Percentiles rank a stretch among this genome's conserved stretches.
phyloP scores from a whole-genome alignment of 2,797 vertebrate species.

The Parotocinclus haroldoi region DNA sequence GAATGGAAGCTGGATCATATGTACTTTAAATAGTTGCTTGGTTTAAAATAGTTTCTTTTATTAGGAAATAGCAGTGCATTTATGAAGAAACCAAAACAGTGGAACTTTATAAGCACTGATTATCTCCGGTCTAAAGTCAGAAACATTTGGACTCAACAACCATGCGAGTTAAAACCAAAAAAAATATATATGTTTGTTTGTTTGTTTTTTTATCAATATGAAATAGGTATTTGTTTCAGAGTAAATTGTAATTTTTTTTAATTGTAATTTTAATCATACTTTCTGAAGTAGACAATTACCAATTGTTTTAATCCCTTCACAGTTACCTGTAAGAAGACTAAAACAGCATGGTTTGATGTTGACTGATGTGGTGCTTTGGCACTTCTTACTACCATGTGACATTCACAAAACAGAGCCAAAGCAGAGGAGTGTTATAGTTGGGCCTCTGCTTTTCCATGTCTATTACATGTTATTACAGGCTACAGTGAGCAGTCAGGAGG shows the following conservation, averaged over 20 bases:
- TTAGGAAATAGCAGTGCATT: constrained; percentile 30
- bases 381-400: background rate
- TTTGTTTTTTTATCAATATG: too few relatives aligned
- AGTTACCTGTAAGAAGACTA: background rate
- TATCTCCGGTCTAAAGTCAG: background rate
- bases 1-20: constrained; percentile 30
- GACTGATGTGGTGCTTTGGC: background rate
- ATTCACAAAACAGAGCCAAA: background rate
- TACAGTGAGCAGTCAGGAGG: constrained; percentile 1
- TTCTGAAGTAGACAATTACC: background rate
- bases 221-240: too few relatives aligned
- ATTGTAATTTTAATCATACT: too few relatives aligned
- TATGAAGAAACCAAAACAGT: background rate
- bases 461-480: constrained; percentile 19
- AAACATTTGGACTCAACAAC: background rate
- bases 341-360: background rate
- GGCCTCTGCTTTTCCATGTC: constrained; percentile 4
- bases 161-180: too few relatives aligned
- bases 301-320: background rate
- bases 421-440: background rate
- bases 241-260: too few relatives aligned
- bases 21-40: constrained; percentile 42
- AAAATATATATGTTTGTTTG: too few relatives aligned
- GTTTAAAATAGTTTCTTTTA: constrained; percentile 23
- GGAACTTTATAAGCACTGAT: constrained; percentile 27